Base-by-base conservation (phyloP, 2,113 vertebrate genomes). In the Catagonus wagneri region DNA sequence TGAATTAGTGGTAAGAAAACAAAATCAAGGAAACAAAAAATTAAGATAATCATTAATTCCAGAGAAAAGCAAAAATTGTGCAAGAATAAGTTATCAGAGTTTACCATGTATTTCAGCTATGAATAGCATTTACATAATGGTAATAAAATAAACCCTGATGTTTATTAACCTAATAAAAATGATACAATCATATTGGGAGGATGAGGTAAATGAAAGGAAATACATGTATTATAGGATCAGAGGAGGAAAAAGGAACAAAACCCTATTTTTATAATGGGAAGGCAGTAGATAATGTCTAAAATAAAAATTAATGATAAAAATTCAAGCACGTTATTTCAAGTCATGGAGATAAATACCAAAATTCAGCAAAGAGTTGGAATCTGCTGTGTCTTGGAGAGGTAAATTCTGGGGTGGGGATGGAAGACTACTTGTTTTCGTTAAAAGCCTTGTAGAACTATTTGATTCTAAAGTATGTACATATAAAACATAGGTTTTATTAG, bases 101-200 rank as follows among this genome's bases (percentile, higher is more conserved):
- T 89, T 83, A 69, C 5, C 65, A 65, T 78, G 63, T 68, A 36
- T 60, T 63, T 71, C 58, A 91, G 44, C 36, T 95, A 25, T 23
- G 78, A n/a, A 78, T 36, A 89, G 20, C 16, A 89, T 52, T 85
- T 65, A 27, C 1, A 15, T 81, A 78, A 63, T 79, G 20, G 79
- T 68, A 96, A 63, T 44, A 58, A 91, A 79, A 85, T 36, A 75
- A 94, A 71, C 7, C 13, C 32, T 72, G n/a, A 34, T 81, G n/a
- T 60, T 83, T 83, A 36, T 60, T 83, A 54, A 71, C 56, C n/a
- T 85, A 71, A 56, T 71, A 89, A 86, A 92, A 83, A 72, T 92
- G 66, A 76, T 32, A 13, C 2, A 36, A 32, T 9, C 8, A 63
- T 50, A 58, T 19, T 80, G 25, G 63, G 32, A 89, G 5, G 9